Base-by-base conservation (phyloP, 2,797 vertebrate species). In the Lates japonicus region DNA sequence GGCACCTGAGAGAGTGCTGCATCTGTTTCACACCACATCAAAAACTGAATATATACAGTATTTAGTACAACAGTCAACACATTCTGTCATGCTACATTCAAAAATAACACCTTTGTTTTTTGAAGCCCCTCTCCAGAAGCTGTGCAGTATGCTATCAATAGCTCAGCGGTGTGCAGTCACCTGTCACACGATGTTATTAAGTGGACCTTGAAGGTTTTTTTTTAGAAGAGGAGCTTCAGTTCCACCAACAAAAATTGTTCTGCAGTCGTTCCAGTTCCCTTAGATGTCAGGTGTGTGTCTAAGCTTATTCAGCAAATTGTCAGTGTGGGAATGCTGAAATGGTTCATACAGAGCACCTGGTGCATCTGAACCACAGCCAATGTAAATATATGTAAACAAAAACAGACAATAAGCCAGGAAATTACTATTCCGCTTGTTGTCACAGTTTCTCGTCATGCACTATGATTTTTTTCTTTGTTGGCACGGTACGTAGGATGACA, bases 171-270 rank as follows among this genome's bases (percentile, higher is more conserved):
- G 76, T 60, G 70, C 78, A 70, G 68, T 78, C 58, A 68, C 65
- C 80, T 85, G 89, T 85, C 84, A 86, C 67, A 70, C 6, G 20
- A 7, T 66, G 73, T 78, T 87, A 84, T 81, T 74, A 84, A 59
- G 25, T 52, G 72, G 75, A 85, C 76, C 80, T 87, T 89, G 72
- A 87, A 85, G 82, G 74, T 89, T 83, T 84, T 88, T 83, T 78
- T 73, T 68, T 84, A 74, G 59, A 67, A 51, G 55, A 67, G 37
- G 22, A 76, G 76, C 49, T 70, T 75, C 44, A 58, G 31, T 70
- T 76, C 70, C 42, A 44, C 59, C 42, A 68, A 69, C 49, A 63
- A 64, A 74, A 81, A 76, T 14, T 51, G 54, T 44, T 65, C 46
- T 62, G 61, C 33, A 66, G 66, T 76, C 6, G 16, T 61, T 80